Conservation (phyloP, 2,888 invertebrate species). For the Mesorhabditis belari region DNA sequence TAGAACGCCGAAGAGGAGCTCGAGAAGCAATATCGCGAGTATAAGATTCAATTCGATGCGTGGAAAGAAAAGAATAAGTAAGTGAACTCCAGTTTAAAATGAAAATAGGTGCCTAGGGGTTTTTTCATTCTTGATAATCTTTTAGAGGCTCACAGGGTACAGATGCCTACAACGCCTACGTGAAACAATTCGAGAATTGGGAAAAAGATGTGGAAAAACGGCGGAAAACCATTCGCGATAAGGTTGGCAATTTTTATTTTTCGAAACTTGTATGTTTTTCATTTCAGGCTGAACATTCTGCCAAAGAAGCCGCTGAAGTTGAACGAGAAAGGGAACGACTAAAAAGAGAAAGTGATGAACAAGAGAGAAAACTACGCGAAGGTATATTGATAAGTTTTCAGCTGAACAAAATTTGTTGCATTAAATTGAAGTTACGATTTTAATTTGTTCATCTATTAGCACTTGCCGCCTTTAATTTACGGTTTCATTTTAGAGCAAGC, state of each 20-base stretch:
- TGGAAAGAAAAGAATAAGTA: slow-evolving; percentile 51
- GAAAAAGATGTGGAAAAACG: slow-evolving; percentile 48
- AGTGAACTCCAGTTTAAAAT: too few species aligned
- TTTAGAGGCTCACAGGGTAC: slow-evolving; percentile 43
- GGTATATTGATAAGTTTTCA: slow-evolving; percentile 2
- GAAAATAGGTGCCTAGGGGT: too few species aligned
- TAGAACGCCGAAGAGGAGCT: slow-evolving; percentile 39
- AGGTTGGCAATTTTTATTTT: slow-evolving; percentile 10
- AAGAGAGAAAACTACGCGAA: slow-evolving; percentile 4
- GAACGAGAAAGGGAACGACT: slow-evolving; percentile 1
- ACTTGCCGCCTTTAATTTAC: too few species aligned
- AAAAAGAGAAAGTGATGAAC: slow-evolving; percentile 7
- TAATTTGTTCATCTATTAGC: neutral
- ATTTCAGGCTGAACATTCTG: neutral
- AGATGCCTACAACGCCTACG: slow-evolving; percentile 47
- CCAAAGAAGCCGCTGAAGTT: neutral
- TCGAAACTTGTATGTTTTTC: neutral
- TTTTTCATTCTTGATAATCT: too few species aligned
- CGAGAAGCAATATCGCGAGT: slow-evolving; percentile 48
- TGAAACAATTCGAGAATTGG: slow-evolving; percentile 48
- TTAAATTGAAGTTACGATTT: slow-evolving; percentile 1
- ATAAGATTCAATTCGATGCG: slow-evolving; percentile 46
- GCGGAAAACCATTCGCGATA: slow-evolving; percentile 27
- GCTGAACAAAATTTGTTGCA: neutral
- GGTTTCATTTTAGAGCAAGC: too few species aligned